Conservation (phyloP, 1,140 invertebrate species). For the Trachelipus rathkii region DNA sequence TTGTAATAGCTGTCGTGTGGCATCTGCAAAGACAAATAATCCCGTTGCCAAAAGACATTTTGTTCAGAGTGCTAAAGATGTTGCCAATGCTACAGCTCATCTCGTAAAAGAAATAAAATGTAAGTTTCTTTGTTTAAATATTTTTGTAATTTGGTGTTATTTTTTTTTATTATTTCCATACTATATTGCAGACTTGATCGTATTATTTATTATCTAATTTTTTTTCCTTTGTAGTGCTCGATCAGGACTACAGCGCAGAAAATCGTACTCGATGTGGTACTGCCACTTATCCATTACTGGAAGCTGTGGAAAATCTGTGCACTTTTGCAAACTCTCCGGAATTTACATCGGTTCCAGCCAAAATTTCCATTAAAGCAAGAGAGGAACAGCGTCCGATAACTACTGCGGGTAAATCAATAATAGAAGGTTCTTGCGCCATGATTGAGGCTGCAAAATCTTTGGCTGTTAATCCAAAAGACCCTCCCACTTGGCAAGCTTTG, state of each 20-base stretch:
- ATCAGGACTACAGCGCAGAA: constrained; percentile 72
- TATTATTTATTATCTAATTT: constrained; percentile 16
- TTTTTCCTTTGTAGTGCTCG: constrained; percentile 58
- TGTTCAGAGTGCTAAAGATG: constrained; percentile 94
- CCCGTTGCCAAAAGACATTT: constrained; percentile 93
- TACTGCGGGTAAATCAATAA: constrained; percentile 70
- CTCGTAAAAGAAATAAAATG: constrained; percentile 92
- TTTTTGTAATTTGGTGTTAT: not conserved
- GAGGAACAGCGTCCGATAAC: constrained; percentile 82
- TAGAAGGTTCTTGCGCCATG: constrained; percentile 82
- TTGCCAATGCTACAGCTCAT: constrained; percentile 90
- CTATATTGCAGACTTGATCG: not conserved
- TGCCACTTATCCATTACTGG: constrained; percentile 78
- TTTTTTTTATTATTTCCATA: not conserved
- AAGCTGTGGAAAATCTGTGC: constrained; percentile 88
- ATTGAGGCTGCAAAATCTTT: constrained; percentile 84
- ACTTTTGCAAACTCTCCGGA: constrained; percentile 89
- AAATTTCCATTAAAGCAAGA: constrained; percentile 73
- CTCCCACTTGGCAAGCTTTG: constrained; percentile 86
- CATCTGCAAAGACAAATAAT: constrained; percentile 86
- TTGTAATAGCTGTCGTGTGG: constrained; percentile 88
- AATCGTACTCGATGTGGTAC: constrained; percentile 70
- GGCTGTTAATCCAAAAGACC: constrained; percentile 82
- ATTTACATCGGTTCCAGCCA: constrained; percentile 84
- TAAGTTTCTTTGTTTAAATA: constrained; percentile 31